Conservation (phyloP, 2,888 invertebrate genomes). For the Erebia ligea region DNA sequence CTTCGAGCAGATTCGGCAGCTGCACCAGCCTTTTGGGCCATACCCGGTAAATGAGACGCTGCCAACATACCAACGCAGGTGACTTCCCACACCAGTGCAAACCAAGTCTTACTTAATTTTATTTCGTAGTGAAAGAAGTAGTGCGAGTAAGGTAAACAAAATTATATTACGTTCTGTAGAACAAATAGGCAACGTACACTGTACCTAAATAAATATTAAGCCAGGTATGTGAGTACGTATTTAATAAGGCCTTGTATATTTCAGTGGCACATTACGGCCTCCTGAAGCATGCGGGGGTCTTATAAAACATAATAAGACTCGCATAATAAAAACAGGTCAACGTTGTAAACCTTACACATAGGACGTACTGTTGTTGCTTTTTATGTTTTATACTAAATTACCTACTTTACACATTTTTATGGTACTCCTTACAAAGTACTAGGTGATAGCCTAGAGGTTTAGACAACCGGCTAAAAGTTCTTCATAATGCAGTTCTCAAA, state of each 20-base stretch:
- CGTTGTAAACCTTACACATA: conserved; percentile 22
- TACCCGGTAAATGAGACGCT: too few relatives aligned
- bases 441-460: too few relatives aligned
- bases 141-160: conserved; percentile 17
- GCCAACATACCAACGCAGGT: too few relatives aligned
- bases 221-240: conserved; percentile 51
- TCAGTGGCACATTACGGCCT: conserved; percentile 61
- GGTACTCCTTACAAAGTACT: too few relatives aligned
- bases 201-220: conserved; percentile 53
- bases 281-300: conserved; percentile 64
- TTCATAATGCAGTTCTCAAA: too few relatives aligned
- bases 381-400: too few relatives aligned
- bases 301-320: conserved; percentile 80
- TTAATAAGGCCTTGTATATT: conserved; percentile 39
- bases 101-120: background rate
- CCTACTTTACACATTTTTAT: too few relatives aligned
- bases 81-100: background rate
- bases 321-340: conserved; percentile 63
- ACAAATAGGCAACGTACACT: conserved; percentile 40
- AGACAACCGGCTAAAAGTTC: too few relatives aligned
- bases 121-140: background rate
- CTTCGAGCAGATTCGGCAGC: too few relatives aligned
- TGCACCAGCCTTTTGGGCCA: too few relatives aligned
- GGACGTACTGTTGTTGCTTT: too few relatives aligned
- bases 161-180: conserved; percentile 41